Conservation (phyloP, 2,113 vertebrate species). For the Neogale vison region DNA sequence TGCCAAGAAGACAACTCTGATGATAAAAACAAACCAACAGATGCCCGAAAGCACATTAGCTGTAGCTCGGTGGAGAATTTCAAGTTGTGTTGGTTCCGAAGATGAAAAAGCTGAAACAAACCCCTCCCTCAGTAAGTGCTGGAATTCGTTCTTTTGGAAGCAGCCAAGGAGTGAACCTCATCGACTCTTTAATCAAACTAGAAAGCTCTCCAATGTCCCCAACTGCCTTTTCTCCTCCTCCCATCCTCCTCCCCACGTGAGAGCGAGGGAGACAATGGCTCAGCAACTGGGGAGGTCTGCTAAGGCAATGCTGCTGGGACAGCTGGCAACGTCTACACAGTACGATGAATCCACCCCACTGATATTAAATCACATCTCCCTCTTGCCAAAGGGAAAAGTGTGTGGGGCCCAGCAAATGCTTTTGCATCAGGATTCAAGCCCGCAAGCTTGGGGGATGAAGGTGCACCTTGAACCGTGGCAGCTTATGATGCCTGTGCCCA, state of each 20-base stretch:
- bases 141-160: conserved; percentile 26
- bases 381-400: conserved; percentile 32
- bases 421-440: not conserved
- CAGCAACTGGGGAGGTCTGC: not conserved
- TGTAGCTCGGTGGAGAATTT: conserved; percentile 34
- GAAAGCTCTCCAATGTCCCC: conserved; percentile 21
- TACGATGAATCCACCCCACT: not conserved
- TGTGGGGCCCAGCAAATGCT: not conserved
- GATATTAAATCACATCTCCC: not conserved
- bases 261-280: not conserved
- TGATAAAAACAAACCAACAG: conserved; percentile 35
- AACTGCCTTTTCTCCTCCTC: not conserved
- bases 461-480: accelerated
- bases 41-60: not conserved
- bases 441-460: not conserved
- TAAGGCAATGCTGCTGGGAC: not conserved
- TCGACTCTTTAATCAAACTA: conserved; percentile 43
- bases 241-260: accelerated
- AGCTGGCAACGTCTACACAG: conserved; percentile 45
- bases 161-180: not conserved
- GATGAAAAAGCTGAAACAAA: not conserved
- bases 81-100: not conserved
- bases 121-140: not conserved
- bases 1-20: conserved; percentile 53
- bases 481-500: accelerated